Conservation (phyloP, 2,797 vertebrate genomes). For the Ctenochaetus hawaiiensis region DNA sequence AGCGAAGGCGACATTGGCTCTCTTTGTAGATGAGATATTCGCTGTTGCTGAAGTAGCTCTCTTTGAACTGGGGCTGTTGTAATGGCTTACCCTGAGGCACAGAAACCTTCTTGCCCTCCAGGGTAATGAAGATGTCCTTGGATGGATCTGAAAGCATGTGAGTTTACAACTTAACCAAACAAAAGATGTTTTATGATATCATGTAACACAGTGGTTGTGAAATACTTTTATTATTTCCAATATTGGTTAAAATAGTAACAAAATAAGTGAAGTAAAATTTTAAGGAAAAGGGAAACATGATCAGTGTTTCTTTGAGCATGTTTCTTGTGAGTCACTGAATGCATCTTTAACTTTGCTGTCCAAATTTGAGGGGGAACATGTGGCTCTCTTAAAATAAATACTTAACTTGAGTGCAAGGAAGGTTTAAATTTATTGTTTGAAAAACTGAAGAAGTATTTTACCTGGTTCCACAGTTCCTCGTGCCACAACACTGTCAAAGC, state of each 20-base stretch:
- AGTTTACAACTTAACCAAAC: not conserved
- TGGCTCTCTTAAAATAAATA: not conserved
- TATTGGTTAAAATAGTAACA: not conserved
- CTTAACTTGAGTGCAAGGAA: not conserved
- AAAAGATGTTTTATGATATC: not conserved
- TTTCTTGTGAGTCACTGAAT: too few relatives aligned
- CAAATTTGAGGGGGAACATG: not conserved
- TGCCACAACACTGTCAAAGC: conserved; percentile 89
- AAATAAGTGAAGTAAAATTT: not conserved
- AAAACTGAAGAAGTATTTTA: conserved; percentile 53
- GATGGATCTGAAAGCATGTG: conserved; percentile 83
- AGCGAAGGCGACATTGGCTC: conserved; percentile 91
- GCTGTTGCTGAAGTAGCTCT: conserved; percentile 86
- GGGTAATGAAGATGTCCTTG: conserved; percentile 80
- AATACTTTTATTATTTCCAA: not conserved
- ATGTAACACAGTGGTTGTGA: not conserved
- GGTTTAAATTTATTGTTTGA: not conserved
- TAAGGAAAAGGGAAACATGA: too few relatives aligned
- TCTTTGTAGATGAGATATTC: conserved; percentile 95
- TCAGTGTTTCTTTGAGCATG: not conserved
- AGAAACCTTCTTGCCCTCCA: conserved; percentile 87
- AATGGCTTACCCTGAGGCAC: conserved; percentile 88
- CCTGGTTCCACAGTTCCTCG: conserved; percentile 89
- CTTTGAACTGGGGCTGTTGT: conserved; percentile 72
- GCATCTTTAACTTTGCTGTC: too few relatives aligned